Evolutionary conservation across 1,140 invertebrate genomes (phyloP).

Genomic region (Tribolium castaneum): DNA sequence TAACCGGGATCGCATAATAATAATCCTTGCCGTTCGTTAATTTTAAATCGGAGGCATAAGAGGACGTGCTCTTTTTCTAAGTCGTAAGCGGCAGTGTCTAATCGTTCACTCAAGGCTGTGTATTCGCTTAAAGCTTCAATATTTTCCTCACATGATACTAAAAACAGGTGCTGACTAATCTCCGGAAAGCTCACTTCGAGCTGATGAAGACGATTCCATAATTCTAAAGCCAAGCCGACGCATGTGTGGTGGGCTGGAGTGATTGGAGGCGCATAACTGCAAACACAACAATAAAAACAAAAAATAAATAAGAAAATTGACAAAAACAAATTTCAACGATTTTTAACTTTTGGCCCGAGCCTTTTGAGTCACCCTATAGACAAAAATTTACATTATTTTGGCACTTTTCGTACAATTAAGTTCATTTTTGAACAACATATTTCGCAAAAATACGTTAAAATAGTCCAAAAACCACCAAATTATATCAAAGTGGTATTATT

Average conservation of each 20-base stretch:
- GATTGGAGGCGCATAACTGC: conserved; percentile 74
- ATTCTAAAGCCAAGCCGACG: conserved; percentile 85
- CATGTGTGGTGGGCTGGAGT: conserved; percentile 84
- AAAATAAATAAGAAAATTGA: too few species aligned
- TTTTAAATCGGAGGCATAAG: conserved; percentile 79
- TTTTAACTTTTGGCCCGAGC: too few species aligned
- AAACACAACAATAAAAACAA: too few species aligned
- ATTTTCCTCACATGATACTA: conserved; percentile 90
- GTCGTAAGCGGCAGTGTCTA: conserved; percentile 70
- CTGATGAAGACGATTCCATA: conserved; percentile 72
- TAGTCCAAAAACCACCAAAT: too few species aligned
- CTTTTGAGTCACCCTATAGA: too few species aligned
- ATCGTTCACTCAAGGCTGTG: conserved; percentile 68
- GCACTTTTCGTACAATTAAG: too few species aligned
- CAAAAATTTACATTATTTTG: too few species aligned
- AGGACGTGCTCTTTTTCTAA: conserved; percentile 92
- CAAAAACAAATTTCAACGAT: too few species aligned
- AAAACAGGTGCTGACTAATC: conserved; percentile 73
- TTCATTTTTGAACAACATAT: too few species aligned
- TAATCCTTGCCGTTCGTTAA: conserved; percentile 78
- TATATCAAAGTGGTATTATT: too few species aligned
- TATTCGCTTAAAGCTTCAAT: conserved; percentile 77
- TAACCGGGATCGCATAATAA: conserved; percentile 90
- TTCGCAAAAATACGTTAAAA: too few species aligned
- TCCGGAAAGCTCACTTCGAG: conserved; percentile 73